Conservation (phyloP, 2,888 invertebrate genomes). For the Parthenolecanium corni region DNA sequence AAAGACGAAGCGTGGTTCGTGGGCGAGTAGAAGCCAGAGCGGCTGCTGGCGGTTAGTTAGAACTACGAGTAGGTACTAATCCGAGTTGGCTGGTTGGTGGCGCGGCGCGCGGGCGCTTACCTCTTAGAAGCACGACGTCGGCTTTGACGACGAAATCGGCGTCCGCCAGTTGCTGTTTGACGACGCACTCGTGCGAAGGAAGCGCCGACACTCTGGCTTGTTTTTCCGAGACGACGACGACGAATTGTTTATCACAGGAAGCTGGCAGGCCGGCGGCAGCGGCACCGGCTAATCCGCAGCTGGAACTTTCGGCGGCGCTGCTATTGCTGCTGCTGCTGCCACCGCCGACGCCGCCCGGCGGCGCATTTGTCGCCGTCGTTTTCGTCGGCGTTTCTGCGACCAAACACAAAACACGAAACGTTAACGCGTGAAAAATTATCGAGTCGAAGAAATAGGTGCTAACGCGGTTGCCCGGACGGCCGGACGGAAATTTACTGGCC, state of each 20-base stretch:
- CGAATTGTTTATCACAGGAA: conserved; percentile 71
- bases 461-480: no score
- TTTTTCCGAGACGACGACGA: conserved; percentile 87
- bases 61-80: no score
- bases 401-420: neutral
- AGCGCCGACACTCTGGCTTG: conserved; percentile 87
- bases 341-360: conserved; percentile 42
- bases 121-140: conserved; percentile 83
- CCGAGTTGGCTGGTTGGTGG: no score
- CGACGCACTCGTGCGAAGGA: conserved; percentile 89
- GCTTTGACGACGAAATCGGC: conserved; percentile 88
- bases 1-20: no score
- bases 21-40: no score
- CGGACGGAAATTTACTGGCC: neutral
- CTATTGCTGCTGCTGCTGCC: no score
- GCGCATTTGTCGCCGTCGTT: conserved; percentile 43
- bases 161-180: conserved; percentile 84
- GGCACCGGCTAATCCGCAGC: conserved; percentile 29
- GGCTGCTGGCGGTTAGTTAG: no score
- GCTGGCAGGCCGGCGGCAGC: no score
- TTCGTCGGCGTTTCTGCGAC: conserved; percentile 53
- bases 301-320: conserved; percentile 36
- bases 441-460: no score
- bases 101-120: conserved; percentile 43
- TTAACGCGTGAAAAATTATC: no score